Base-by-base conservation (phyloP, 1,140 invertebrate genomes). In the Palaemon carinicauda region DNA sequence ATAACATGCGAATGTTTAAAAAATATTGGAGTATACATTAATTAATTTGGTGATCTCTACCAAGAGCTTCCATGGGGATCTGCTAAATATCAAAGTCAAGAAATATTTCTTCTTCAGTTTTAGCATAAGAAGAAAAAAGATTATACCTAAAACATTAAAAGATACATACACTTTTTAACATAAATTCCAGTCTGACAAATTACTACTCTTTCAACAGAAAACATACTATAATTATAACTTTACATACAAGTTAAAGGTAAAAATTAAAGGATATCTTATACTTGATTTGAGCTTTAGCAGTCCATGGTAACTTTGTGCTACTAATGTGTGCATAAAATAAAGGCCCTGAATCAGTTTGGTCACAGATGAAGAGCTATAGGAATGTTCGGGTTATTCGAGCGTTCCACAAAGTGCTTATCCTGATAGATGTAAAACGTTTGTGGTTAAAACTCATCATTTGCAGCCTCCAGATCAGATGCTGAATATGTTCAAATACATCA, bases 11-110 rank as follows among this genome's bases (percentile, higher is more conserved):
- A 79, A 86, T 73, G 51, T 71, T 80, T 80, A 31, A 79, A 86
- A 86, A 86, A 86, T 73, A 86, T 41, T 41, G 84, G 84, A 86
- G 65, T 86, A 86, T 60, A 86, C 84, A 86, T 86, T 69, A 41
- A 86, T 80, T 41, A 41, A 41, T 52, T 80, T 86, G 77, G 84
- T 86, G 84, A 80, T 73, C 52, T 71, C 84, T 86, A 86, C 75
- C 80, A 27, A 80, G 29, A 86, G 33, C 31, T 80, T 82, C 80
- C 80, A 54, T 53, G 54, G 19, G 53, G 29, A 33, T 60, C 60
- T 79, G 69, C 77, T 69, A 54, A 80, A 86, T 80, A 78, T 78
- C 78, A 69, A 86, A 86, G 60, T 80, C 77, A 80, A 50, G 51
- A 21, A 19, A 73, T 24, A 5, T 41, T 41, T 41, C 12, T 41